Conservation (phyloP, 2,797 vertebrate species). For the Melanotaenia parkinsoni region DNA sequence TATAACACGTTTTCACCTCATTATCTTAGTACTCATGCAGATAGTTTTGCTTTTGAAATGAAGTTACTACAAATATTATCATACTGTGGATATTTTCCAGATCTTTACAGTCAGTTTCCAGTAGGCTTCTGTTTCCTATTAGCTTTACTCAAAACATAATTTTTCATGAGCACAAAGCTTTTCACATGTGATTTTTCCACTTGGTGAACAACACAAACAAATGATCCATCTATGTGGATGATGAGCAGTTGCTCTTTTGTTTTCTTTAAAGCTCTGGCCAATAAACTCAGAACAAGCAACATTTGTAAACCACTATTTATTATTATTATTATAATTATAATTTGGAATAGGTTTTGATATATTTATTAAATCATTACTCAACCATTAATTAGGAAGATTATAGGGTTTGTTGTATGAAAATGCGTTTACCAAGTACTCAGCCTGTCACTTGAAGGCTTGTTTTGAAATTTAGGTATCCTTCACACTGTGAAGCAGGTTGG, state of each 20-base stretch:
- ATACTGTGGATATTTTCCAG: constrained; percentile 5
- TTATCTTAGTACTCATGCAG: neutral
- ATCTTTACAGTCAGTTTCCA: constrained; percentile 1
- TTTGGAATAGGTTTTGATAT: neutral
- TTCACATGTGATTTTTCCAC: constrained; percentile 3
- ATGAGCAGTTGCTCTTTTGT: neutral
- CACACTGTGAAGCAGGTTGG: constrained; percentile 29
- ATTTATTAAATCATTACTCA: neutral
- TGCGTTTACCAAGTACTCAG: constrained; percentile 48
- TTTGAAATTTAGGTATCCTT: constrained; percentile 34
- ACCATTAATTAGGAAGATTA: constrained; percentile 6
- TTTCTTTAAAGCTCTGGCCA: neutral
- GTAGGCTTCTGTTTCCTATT: neutral
- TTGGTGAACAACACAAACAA: neutral
- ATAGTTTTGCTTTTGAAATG: constrained; percentile 4
- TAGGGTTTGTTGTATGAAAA: constrained; percentile 44
- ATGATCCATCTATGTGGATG: neutral
- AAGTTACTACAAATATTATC: constrained; percentile 4
- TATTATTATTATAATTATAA: neutral
- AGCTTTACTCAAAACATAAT: neutral
- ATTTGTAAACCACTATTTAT: neutral
- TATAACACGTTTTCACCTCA: neutral
- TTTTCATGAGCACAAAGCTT: neutral
- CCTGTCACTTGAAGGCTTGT: constrained; percentile 64
- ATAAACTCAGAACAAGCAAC: neutral